phyloP scores from a whole-genome alignment of 1,140 invertebrate species.

The Cheumatopsyche charites region DNA sequence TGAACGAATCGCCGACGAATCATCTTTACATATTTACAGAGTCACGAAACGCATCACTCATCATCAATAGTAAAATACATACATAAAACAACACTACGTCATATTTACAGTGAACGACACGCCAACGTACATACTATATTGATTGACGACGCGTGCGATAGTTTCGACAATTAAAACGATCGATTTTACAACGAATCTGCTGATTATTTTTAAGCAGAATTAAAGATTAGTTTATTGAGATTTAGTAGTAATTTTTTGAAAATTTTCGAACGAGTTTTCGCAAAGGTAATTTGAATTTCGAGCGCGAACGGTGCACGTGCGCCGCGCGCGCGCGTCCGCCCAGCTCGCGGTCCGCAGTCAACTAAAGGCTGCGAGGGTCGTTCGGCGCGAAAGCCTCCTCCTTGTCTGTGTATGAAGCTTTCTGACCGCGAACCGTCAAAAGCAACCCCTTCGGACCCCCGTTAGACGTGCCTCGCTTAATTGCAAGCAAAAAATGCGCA shows the following conservation, averaged over 20 bases:
- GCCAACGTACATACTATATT: conserved; percentile 2
- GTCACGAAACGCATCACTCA: too few species aligned
- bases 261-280: too few species aligned
- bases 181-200: neutral
- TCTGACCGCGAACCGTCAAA: conserved; percentile 2
- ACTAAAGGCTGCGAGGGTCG: conserved; percentile 24
- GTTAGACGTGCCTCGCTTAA: neutral
- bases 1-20: too few species aligned
- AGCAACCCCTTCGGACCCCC: conserved; percentile 12
- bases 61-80: too few species aligned
- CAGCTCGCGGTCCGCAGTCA: conserved; percentile 32
- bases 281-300: neutral
- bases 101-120: too few species aligned
- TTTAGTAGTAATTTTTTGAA: too few species aligned
- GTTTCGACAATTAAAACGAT: neutral
- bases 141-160: neutral
- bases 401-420: neutral
- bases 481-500: too few species aligned
- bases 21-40: too few species aligned
- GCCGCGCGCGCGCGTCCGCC: conserved; percentile 22
- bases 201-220: too few species aligned
- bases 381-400: conserved; percentile 24
- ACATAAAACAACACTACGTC: too few species aligned
- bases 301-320: neutral
- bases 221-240: too few species aligned